Conservation (phyloP, 2,797 vertebrate genomes). For the Chromis chromis region DNA sequence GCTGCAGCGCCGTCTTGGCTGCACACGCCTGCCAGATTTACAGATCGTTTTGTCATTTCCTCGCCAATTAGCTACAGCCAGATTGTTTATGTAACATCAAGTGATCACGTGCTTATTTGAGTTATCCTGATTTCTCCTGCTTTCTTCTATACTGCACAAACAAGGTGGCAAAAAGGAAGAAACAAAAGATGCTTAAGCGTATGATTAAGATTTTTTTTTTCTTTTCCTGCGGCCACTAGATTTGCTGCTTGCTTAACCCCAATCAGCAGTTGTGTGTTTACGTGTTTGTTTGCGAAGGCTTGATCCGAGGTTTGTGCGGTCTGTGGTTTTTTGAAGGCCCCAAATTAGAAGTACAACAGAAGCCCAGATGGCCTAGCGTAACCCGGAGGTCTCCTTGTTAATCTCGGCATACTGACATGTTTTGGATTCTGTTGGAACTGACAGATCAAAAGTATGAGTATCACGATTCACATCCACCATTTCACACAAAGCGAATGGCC, state of each 20-base stretch:
- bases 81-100: conserved; percentile 72
- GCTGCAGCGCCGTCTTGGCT: conserved; percentile 60
- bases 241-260: conserved; percentile 54
- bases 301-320: conserved; percentile 52
- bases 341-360: conserved; percentile 41
- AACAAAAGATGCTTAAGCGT: conserved; percentile 13
- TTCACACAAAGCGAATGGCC: conserved; percentile 59
- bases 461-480: conserved; percentile 39
- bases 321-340: conserved; percentile 55
- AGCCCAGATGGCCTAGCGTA: conserved; percentile 2
- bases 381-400: conserved; percentile 46
- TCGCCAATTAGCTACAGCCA: conserved; percentile 75
- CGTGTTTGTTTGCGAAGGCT: conserved; percentile 62
- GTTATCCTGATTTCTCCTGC: conserved; percentile 54
- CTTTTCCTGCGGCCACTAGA: conserved; percentile 37
- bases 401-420: conserved; percentile 13
- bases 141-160: conserved; percentile 22
- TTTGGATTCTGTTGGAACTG: conserved; percentile 39
- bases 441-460: conserved; percentile 47
- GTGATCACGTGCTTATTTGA: conserved; percentile 52
- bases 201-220: conserved; percentile 25
- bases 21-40: conserved; percentile 65
- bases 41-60: conserved; percentile 66
- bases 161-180: conserved; percentile 11
- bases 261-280: conserved; percentile 59